Conservation (phyloP, 2,113 vertebrate genomes). For the Melanerpes aurifrons region DNA sequence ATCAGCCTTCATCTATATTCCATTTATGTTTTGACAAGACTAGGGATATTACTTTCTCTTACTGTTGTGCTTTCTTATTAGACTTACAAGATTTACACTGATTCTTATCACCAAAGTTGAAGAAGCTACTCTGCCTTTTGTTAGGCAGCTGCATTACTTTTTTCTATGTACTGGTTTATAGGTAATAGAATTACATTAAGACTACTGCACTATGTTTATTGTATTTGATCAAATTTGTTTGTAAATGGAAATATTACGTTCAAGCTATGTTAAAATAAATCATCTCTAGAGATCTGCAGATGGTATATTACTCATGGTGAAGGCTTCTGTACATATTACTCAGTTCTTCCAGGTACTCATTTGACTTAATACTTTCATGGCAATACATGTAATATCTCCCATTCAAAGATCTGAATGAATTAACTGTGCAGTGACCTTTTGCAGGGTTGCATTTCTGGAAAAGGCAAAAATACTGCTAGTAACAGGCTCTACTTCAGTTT, state of each 20-base stretch:
- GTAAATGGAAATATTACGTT: constrained; percentile 21
- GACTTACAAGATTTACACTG: constrained; percentile 4
- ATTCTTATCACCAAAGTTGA: constrained; percentile 39
- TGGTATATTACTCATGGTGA: background rate
- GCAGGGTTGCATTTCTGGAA: background rate
- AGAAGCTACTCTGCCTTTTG: constrained; percentile 24
- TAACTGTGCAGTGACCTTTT: background rate
- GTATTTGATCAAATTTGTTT: constrained; percentile 34
- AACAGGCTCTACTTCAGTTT: background rate
- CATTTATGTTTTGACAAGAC: constrained; percentile 17
- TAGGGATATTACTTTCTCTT: constrained; percentile 10
- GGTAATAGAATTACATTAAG: constrained; percentile 38
- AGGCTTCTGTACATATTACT: background rate
- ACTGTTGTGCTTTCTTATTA: constrained; percentile 19
- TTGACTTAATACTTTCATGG: background rate
- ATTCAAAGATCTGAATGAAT: background rate
- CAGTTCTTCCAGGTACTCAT: background rate
- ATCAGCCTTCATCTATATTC: background rate
- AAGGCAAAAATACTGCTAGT: background rate
- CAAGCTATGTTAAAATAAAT: constrained; percentile 17
- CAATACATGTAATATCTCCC: background rate
- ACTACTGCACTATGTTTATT: constrained; percentile 6
- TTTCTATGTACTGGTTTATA: constrained; percentile 40
- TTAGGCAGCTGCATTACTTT: constrained; percentile 15
- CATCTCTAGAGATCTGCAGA: constrained; percentile 7